Conservation (phyloP, 2,888 invertebrate genomes). For the Clepsis dumicolana region DNA sequence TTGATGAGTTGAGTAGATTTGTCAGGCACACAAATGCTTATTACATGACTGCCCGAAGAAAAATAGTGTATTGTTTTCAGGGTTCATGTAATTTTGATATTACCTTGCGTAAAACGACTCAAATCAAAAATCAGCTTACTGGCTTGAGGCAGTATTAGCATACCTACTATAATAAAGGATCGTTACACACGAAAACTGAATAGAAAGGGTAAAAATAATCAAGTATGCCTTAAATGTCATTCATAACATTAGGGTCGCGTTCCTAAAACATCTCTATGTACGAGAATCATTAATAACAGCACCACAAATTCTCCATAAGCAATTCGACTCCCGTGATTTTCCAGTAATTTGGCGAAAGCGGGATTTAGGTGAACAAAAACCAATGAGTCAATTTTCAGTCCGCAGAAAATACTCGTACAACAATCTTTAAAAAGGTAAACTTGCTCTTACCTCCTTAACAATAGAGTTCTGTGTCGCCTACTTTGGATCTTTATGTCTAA, state of each 20-base stretch:
- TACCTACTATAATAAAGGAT: too few species aligned
- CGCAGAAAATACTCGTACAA: not conserved
- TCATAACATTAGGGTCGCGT: not conserved
- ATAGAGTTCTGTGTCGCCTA: not conserved
- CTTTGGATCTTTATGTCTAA: not conserved
- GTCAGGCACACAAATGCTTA: too few species aligned
- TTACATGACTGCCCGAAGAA: too few species aligned
- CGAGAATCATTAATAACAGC: slow-evolving; percentile 21
- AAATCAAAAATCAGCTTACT: too few species aligned
- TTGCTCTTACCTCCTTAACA: not conserved
- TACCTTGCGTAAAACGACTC: too few species aligned
- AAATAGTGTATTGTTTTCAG: too few species aligned
- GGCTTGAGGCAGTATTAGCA: too few species aligned
- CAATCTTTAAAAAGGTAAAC: not conserved
- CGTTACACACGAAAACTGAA: too few species aligned
- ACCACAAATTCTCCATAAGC: slow-evolving; percentile 28
- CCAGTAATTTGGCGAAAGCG: slow-evolving; percentile 34
- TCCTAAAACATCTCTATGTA: not conserved
- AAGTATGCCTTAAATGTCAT: too few species aligned
- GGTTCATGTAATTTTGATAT: too few species aligned
- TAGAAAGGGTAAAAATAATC: too few species aligned
- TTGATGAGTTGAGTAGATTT: not conserved
- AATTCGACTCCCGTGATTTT: slow-evolving; percentile 26
- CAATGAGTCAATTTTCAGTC: slow-evolving; percentile 35
- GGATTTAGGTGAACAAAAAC: slow-evolving; percentile 36